Evolutionary conservation across 2,888 invertebrate genomes (phyloP), one percentile per base, ranked within the genome.

Genomic region (Cremastinae sp.): DNA sequence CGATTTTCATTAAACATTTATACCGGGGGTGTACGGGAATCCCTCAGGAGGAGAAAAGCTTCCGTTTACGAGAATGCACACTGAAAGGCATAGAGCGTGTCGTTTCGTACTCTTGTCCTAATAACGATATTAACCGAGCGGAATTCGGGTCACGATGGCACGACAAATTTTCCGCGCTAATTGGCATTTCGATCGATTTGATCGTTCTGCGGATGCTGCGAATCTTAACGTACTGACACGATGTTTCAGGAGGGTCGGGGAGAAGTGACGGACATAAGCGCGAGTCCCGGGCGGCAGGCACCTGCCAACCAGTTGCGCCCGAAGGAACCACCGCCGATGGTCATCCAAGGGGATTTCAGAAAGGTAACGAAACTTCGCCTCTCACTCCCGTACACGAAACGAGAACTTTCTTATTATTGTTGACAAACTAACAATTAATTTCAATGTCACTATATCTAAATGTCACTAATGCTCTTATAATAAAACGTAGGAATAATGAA

Each of bases 281-380:
- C 96, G 90, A 96, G 96, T 91, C 96, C 96, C 90, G 94, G 96
- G 85, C 95, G 96, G 90, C 95, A 95, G 88, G 86, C 93, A 92
- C 91, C 91, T 91, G 90, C 92, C 91, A 89, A 90, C 91, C 88
- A 92, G 90, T 90, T 92, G 91, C 91, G 91, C 90, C 90, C 91
- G 88, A 90, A 91, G 90, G 90, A 94, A 88, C 93, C 93, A 86
- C 94, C 94, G 85, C 94, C 94, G 83, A 95, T 95, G 92, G 94
- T 95, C 90, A 92, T 97, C 91, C 97, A 97, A 91, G 96, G 97
- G 84, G 97, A 97, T 92, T 97, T 97, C 92, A 94, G 97, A 88
- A 97, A 97, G 94, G 94, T 94, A 90, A 85, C 64, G 66, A 59
- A 72, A 45, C 56, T 14, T 12, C 20, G 18, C 9, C 5, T 28